Base-by-base conservation (phyloP, 2,113 vertebrate genomes). In the Phalacrocorax brasilianus region DNA sequence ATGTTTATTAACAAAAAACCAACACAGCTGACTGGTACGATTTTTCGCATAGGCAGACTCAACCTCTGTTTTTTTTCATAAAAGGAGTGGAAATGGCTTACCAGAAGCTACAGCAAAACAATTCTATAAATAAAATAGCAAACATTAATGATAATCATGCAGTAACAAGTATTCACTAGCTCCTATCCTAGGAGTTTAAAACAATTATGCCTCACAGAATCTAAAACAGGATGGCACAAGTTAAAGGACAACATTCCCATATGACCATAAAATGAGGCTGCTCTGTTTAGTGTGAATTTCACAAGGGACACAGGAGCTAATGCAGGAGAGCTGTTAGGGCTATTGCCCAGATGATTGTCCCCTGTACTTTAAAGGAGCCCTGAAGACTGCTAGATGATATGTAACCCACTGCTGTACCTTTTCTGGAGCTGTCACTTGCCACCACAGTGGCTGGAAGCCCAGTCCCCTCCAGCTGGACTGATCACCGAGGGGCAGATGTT, bases 1-100 rank as follows among this genome's bases (percentile, higher is more conserved):
- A 30, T 74, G 78, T 89, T 91, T 95, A 63, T 92, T 94, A 94
- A 81, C n/a, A n/a, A 58, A 75, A 89, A 95, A 53, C 4, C 58
- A 89, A 79, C 78, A 55, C 49, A 91, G 63, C 71, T 92, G 87
- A 91, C 62, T 3, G 3, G 53, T 89, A 45, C 0, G 0, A 63
- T 59, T 81, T 85, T 86, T 62, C 79, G 28, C 70, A 81, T 18
- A 72, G 70, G 26, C 73, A 89, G 35, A 61, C 12, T 76, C 75
- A 67, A 47, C 11, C 12, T 62, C 26, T 12, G 16, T 18, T 40
- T 61, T 74, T 74, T 72, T 74, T 68, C 24, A 50, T 38, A 56
- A 94, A 92, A 65, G 14, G 32, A 80, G 22, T 21, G 33, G 17
- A 93, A 95, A 80, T 47, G 9, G 11, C n/a, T 95, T 85, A 62